A percentile compares a stretch with the other conserved stretches of the same genome.
These are phyloP conservation scores for Synergus itoensis DNA, from an alignment of 2,888 invertebrate genomes.

Conservation along the genomic window DNA sequence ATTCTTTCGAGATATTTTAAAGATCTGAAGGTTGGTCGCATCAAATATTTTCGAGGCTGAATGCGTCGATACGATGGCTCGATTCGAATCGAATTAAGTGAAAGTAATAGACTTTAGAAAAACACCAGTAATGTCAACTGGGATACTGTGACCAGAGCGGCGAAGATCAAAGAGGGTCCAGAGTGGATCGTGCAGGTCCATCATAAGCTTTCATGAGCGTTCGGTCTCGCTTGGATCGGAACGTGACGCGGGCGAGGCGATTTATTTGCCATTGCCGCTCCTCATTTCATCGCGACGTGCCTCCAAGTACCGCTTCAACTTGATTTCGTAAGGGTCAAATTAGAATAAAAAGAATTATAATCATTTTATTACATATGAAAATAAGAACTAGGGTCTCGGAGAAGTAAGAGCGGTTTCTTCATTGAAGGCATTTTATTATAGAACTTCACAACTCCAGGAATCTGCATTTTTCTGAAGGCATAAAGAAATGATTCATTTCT, in stretches of 20 bases:
- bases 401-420: not conserved
- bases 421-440: no score
- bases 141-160: constrained; percentile 67
- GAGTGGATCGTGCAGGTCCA: constrained; percentile 73
- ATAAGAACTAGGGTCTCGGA: not conserved
- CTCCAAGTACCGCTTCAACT: constrained; percentile 56
- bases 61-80: constrained; percentile 49
- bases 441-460: no score
- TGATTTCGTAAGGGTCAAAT: constrained; percentile 42
- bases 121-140: constrained; percentile 65
- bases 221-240: constrained; percentile 71
- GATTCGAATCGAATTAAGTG: constrained; percentile 57
- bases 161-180: constrained; percentile 72
- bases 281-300: constrained; percentile 77
- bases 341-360: constrained; percentile 18
- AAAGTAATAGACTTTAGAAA: constrained; percentile 47
- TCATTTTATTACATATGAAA: constrained; percentile 10
- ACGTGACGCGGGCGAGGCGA: constrained; percentile 77
- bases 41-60: not conserved
- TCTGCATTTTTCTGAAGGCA: not conserved
- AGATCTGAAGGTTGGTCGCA: not conserved
- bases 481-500: no score
- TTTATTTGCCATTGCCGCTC: constrained; percentile 77
- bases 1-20: not conserved
- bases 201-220: constrained; percentile 74